Base-by-base conservation (phyloP, 2,888 invertebrate species). In the Sphinx pinastri region DNA sequence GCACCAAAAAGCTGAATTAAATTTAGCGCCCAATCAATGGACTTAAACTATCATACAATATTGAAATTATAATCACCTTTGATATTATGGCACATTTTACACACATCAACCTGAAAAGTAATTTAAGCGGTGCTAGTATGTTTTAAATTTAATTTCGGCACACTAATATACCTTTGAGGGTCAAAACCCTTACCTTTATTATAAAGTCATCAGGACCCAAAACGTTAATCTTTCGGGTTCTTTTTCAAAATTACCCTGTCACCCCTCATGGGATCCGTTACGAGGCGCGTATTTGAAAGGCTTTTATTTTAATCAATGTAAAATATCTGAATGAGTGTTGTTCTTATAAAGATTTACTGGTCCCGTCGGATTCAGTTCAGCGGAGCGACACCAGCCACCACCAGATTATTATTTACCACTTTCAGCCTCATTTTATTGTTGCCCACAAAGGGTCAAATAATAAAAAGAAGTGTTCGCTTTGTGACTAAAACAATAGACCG, bases 331-430 rank as follows among this genome's bases (percentile, higher is more conserved):
- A 80, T 79, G 76, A 79, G 75, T 79, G 79, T 78, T 80, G 75
- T 80, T 78, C 76, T 77, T 77, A 76, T 72, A 80, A 75, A 78
- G 79, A 83, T 85, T 84, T 84, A 84, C 82, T 77, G 75, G 75
- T 72, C 82, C 77, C 81, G 68, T 59, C 76, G 79, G 82, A 66
- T 75, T 66, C 63, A 51, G 73, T 73, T 77, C 81, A 80, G 74
- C 81, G 82, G 73, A 75, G 81, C 83, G 77, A 78, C 77, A 78
- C 77, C 77, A 78, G 73, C 51, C 81, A 82, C 79, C 81, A 82
- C 79, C 80, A 81, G 81, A 84, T 85, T 84, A 85, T 85, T 86
- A 83, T 86, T 84, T 84, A 83, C 81, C 85, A 84, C 83, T 84
- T 82, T 79, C 78, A 78, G 80, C 84, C 84, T 80, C 82, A 77